phyloP scores from a whole-genome alignment of 2,888 invertebrate genomes.

The Acleris laterana region DNA sequence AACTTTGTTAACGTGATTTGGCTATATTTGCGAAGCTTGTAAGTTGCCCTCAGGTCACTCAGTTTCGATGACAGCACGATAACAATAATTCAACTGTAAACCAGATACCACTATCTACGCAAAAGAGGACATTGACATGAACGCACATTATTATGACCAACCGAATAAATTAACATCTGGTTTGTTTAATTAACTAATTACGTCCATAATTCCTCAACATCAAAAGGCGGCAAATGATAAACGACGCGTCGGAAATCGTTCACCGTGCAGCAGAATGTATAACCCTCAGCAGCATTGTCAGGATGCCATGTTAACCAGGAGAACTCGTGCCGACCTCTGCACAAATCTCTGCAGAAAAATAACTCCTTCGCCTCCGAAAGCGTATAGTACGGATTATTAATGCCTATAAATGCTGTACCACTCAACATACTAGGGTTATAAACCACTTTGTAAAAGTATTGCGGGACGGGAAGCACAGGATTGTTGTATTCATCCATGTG shows the following conservation, averaged over 20 bases:
- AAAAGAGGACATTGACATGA: constrained; percentile 16
- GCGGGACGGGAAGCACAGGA: constrained; percentile 72
- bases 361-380: constrained; percentile 54
- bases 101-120: constrained; percentile 6
- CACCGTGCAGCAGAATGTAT: constrained; percentile 85
- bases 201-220: constrained; percentile 66
- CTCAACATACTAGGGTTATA: constrained; percentile 75
- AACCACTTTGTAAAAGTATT: constrained; percentile 81
- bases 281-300: constrained; percentile 75
- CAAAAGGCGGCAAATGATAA: constrained; percentile 78
- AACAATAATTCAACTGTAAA: background rate
- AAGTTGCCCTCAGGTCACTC: constrained; percentile 4
- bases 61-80: background rate
- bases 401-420: constrained; percentile 85
- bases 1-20: background rate
- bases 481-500: constrained; percentile 66
- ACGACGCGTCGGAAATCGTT: constrained; percentile 79
- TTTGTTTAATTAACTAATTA: constrained; percentile 38
- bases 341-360: constrained; percentile 79
- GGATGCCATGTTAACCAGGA: constrained; percentile 85
- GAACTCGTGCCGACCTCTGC: constrained; percentile 75
- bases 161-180: background rate
- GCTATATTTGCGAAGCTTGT: background rate
- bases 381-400: constrained; percentile 85
- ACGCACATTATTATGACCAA: background rate